A percentile compares a stretch with the other conserved stretches of the same genome.
These are phyloP conservation scores for Lordiphosa mommai DNA, from an alignment of 1,140 invertebrate genomes.

Conservation along the genomic window DNA sequence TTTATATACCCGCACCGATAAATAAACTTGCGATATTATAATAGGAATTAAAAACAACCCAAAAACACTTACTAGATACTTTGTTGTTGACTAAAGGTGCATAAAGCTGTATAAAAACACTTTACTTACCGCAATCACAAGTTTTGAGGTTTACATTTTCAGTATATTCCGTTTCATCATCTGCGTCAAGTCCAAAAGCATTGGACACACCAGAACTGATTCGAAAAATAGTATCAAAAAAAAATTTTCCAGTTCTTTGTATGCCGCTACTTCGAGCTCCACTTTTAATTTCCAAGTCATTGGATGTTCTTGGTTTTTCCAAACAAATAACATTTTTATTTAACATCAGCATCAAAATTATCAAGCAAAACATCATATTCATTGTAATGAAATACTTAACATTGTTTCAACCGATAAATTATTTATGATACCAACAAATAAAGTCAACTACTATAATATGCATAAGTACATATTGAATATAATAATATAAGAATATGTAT, in stretches of 20 bases:
- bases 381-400: conserved; percentile 52
- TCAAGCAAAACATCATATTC: conserved; percentile 53
- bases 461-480: not conserved
- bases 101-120: not conserved
- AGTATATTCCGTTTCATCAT: conserved; percentile 80
- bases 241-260: conserved; percentile 81
- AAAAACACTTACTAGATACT: too few relatives aligned
- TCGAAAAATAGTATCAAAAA: conserved; percentile 85
- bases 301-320: conserved; percentile 31
- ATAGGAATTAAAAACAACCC: too few relatives aligned
- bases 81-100: too few relatives aligned
- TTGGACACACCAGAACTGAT: conserved; percentile 79
- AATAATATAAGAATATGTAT: conserved; percentile 3
- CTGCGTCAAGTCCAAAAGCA: conserved; percentile 80
- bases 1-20: too few relatives aligned
- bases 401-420: conserved; percentile 38
- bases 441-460: conserved; percentile 5
- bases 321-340: conserved; percentile 33
- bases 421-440: conserved; percentile 13
- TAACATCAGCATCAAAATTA: conserved; percentile 54
- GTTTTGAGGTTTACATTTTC: conserved; percentile 80
- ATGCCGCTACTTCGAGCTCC: conserved; percentile 19
- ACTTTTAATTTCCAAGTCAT: conserved; percentile 34
- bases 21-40: too few relatives aligned
- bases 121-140: conserved; percentile 84